Conservation (phyloP, 2,113 vertebrate genomes). For the Labeo rohita region DNA sequence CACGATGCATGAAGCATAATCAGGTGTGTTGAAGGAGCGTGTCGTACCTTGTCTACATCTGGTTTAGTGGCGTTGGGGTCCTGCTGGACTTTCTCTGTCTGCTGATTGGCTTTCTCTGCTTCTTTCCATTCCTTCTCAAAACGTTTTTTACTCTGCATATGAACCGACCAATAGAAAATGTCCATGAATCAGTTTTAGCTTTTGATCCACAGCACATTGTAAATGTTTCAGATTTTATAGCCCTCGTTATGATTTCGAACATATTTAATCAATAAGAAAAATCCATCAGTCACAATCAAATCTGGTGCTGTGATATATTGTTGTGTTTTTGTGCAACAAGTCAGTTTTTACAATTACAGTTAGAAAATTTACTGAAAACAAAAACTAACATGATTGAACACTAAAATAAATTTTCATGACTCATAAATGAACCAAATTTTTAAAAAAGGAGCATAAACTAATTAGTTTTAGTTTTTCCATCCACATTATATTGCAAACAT, state of each 20-base stretch:
- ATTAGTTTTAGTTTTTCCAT: too few relatives aligned
- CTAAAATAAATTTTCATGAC: background rate
- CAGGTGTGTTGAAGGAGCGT: background rate
- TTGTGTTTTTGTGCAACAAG: too few relatives aligned
- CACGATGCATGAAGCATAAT: background rate
- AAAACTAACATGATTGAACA: background rate
- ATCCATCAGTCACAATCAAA: background rate
- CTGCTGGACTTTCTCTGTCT: constrained; percentile 77
- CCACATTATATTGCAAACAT: too few relatives aligned
- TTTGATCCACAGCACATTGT: too few relatives aligned
- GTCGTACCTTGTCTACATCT: constrained; percentile 84
- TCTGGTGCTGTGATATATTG: too few relatives aligned
- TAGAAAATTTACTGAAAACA: background rate
- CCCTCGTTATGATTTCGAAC: too few relatives aligned
- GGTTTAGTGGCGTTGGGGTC: constrained; percentile 79
- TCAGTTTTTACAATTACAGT: too few relatives aligned
- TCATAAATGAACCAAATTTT: background rate
- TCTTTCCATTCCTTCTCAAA: constrained; percentile 87
- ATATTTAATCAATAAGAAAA: too few relatives aligned
- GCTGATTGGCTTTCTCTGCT: constrained; percentile 82
- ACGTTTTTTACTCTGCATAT: constrained; percentile 80
- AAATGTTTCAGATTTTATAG: too few relatives aligned
- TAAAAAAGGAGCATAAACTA: too few relatives aligned
- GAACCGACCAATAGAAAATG: background rate
- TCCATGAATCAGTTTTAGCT: too few relatives aligned